Evolutionary conservation across 2,113 vertebrate genomes (phyloP), one percentile per base, ranked within the genome.

Genomic region (Notechis scutatus): DNA sequence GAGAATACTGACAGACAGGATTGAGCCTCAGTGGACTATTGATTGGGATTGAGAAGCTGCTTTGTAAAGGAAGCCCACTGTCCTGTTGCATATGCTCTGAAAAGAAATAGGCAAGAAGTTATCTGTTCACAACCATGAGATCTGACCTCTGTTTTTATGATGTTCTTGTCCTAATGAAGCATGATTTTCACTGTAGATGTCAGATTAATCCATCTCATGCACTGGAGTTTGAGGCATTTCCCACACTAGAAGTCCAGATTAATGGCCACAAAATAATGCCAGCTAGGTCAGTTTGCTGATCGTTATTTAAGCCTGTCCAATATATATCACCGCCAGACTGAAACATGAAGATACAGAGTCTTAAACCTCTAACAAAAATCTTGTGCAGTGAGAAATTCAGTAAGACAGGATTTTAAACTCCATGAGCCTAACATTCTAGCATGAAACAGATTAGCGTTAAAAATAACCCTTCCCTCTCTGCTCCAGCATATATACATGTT

Each of bases 61-160:
- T 45, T 45, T 45, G 45, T 45, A 45, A 45, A 45, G 45, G 45
- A 94, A 0, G 85, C 90, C 45, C 90, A 88, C 20, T 90, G 42
- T 86, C 91, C 87, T 95, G 96, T 96, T 64, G n/a, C 59, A 95
- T 52, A 21, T 9, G 92, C 90, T 93, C 95, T 91, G 74, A 34
- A 89, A n/a, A 64, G 18, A 87, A 56, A 24, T 14, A 15, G 0
- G 18, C 34, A 9, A 50, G 90, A 47, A 85, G 91, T 87, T 74
- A 11, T 24, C 86, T 8, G 0, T 29, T 29, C 15, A 0, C 42
- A 0, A 24, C 1, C 1, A 0, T 34, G 14, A 87, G 39, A 0
- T 45, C 88, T 8, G 0, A 23, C 29, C 74, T 74, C 2, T 21
- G 34, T 91, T 91, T 59, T 90, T 56, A 0, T 24, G 10, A 0